These are phyloP conservation scores for Norana najaformis DNA, from an alignment of 2,888 invertebrate species.

Conservation along the genomic window DNA sequence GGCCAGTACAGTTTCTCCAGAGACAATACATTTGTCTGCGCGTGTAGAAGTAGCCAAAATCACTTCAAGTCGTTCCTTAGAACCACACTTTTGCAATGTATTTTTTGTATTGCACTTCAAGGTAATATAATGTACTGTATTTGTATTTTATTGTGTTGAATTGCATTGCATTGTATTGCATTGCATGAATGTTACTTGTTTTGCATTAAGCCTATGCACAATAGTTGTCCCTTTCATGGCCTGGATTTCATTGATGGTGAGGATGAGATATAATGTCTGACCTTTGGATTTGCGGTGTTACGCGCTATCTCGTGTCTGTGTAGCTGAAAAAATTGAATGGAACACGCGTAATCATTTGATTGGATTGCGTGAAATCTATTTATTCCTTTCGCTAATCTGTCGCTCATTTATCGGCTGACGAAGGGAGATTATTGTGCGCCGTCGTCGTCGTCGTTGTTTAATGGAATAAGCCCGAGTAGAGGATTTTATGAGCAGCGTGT, in stretches of 20 bases:
- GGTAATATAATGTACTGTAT: neutral
- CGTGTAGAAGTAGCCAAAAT: neutral
- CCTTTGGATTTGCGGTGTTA: neutral
- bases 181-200: neutral
- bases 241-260: neutral
- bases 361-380: conserved; percentile 1
- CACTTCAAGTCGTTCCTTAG: neutral
- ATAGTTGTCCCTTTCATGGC: neutral
- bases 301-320: neutral
- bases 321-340: conserved; percentile 2
- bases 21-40: neutral
- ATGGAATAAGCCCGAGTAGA: neutral
- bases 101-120: too few relatives aligned
- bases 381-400: neutral
- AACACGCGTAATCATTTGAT: neutral
- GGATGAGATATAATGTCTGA: neutral
- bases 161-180: neutral
- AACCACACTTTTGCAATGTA: neutral
- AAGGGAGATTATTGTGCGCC: neutral
- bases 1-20: too few relatives aligned
- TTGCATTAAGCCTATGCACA: neutral
- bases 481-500: conserved; percentile 13
- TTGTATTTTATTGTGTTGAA: neutral
- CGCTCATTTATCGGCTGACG: neutral
- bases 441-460: neutral